phyloP scores from a whole-genome alignment of 2,113 vertebrate species.

The Nettapus auritus region DNA sequence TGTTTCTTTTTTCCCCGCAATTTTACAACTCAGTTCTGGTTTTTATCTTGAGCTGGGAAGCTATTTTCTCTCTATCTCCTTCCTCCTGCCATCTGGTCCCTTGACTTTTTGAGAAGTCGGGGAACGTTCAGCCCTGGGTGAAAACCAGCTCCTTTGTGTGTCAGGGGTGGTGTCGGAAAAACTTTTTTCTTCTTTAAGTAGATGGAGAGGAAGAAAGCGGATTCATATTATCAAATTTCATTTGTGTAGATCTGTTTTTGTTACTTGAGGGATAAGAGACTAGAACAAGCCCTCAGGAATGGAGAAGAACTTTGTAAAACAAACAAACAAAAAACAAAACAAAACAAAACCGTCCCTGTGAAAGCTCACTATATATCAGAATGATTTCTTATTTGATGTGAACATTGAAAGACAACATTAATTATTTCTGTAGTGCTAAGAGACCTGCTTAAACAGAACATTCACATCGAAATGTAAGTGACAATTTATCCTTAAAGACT shows the following conservation, averaged over 20 bases:
- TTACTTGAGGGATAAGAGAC: neutral
- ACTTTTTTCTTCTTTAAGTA: neutral
- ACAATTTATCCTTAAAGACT: neutral
- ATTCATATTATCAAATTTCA: neutral
- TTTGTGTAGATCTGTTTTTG: neutral
- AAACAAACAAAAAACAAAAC: neutral
- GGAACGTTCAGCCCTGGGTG: neutral
- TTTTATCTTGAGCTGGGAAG: constrained; percentile 4
- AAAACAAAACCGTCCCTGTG: neutral
- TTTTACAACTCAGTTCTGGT: neutral
- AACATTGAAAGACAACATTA: neutral
- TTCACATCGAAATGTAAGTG: neutral
- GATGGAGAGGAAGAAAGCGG: neutral
- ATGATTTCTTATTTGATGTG: neutral
- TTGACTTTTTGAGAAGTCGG: neutral
- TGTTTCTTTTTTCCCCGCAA: neutral
- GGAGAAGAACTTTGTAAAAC: neutral
- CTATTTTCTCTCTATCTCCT: constrained; percentile 29
- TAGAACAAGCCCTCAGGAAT: neutral
- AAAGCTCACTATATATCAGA: neutral
- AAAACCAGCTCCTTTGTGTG: neutral
- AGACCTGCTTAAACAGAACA: neutral
- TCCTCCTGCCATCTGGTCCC: constrained; percentile 46
- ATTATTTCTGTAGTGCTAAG: neutral
- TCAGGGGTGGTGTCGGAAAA: neutral